Base-by-base conservation (phyloP, 37 sponge, comb jelly and placozoan species). In the Mnemiopsis leidyi region DNA sequence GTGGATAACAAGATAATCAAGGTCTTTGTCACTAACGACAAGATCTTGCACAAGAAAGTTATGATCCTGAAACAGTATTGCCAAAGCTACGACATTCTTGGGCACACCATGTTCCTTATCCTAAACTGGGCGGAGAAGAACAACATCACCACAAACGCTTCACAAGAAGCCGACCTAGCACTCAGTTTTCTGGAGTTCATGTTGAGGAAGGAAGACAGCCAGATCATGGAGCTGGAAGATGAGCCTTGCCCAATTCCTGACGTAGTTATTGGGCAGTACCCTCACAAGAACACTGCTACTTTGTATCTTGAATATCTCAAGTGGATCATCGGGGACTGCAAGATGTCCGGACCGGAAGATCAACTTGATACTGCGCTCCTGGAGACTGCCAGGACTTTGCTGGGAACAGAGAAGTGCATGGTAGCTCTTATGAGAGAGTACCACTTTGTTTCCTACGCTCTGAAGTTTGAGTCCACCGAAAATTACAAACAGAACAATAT, bases 381-480 rank as follows among this genome's bases (percentile, higher is more conserved):
- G 90, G 61, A 7, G 25, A 37, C 3, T 18, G 90, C 90, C 24
- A 9, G 26, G 13, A 39, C 33, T 1, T 3, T 85, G 1, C 90
- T 85, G 29, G 26, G 36, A 9, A 39, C 90, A 23, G 90, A 40
- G 48, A 85, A 85, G 90, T 40, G 90, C 23, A 23, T 85, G 61
- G 39, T 40, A 0, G 40, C 90, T 21, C 38, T 37, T 13, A 85
- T 85, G 90, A 38, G 90, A 16, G 90, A 85, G 61, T 85, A 40
- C 24, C 90, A 85, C 29, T 85, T 38, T 61, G 26, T 85, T 37
- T 85, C 90, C 61, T 85, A 85, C 90, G 23, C 90, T 33, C 90
- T 85, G 61, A 40, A 38, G 61, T 85, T 85, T 29, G 90, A 85
- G 40, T 40, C 90, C 25, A 85, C 0, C 39, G 90, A 85, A 3